A percentile compares a stretch with the other conserved stretches of the same genome.
These are phyloP conservation scores for Eptatretus atami DNA, from an alignment of 2,797 vertebrate species.

Conservation along the genomic window DNA sequence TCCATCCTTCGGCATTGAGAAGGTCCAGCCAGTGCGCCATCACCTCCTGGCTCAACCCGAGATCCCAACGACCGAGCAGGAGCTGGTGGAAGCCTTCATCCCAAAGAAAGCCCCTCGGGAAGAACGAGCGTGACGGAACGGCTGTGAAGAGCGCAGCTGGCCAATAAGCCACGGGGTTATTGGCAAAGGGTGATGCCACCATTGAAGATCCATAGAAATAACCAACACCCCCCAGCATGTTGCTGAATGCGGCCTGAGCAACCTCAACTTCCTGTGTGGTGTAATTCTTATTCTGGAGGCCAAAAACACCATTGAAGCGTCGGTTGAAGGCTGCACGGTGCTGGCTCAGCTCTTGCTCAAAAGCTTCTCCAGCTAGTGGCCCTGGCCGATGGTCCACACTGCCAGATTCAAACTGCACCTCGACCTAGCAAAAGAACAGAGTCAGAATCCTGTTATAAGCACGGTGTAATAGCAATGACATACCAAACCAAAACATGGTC, in stretches of 20 bases:
- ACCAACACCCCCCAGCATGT: slow-evolving; percentile 56
- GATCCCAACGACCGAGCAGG: slow-evolving; percentile 47
- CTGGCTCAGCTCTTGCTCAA: slow-evolving; percentile 25
- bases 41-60: slow-evolving; percentile 28
- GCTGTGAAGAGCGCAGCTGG: slow-evolving; percentile 38
- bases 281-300: slow-evolving; percentile 23
- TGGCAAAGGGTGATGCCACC: slow-evolving; percentile 25
- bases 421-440: slow-evolving; percentile 12
- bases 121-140: slow-evolving; percentile 72
- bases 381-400: slow-evolving; percentile 21
- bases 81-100: slow-evolving; percentile 88
- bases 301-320: slow-evolving; percentile 39
- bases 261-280: slow-evolving; percentile 22
- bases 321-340: slow-evolving; percentile 19
- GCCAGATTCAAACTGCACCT: slow-evolving; percentile 51
- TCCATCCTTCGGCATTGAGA: slow-evolving; percentile 69
- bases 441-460: too few relatives aligned
- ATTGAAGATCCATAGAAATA: slow-evolving; percentile 60
- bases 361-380: slow-evolving; percentile 20
- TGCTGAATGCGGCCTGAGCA: slow-evolving; percentile 42
- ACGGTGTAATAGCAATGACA: too few relatives aligned
- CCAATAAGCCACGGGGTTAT: slow-evolving; percentile 24
- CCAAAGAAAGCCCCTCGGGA: slow-evolving; percentile 80
- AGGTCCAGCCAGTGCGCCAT: slow-evolving; percentile 62
- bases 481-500: too few relatives aligned